phyloP scores from a whole-genome alignment of 2,797 vertebrate species.

The Notamacropus eugenii region DNA sequence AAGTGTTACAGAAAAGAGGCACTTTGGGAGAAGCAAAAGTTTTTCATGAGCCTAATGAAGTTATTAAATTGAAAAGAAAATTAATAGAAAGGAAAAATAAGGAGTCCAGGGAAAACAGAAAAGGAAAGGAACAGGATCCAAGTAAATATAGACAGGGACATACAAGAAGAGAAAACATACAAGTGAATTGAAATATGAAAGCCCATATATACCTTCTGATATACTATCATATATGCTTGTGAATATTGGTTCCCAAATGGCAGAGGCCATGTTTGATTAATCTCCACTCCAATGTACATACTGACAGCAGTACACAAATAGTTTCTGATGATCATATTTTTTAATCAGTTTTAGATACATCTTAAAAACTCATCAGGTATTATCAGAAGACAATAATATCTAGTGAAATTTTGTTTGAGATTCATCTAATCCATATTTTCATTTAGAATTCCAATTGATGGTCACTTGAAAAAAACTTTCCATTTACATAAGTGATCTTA shows the following conservation, averaged over 20 bases:
- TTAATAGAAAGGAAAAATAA: background rate
- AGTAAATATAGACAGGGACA: background rate
- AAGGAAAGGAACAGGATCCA: background rate
- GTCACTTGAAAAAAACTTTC: background rate
- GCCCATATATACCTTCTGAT: background rate
- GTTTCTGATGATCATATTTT: background rate
- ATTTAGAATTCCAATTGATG: background rate
- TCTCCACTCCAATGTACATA: background rate
- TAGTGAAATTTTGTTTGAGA: background rate
- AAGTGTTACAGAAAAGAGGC: background rate
- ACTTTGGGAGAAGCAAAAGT: background rate
- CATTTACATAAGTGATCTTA: background rate
- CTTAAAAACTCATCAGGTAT: background rate
- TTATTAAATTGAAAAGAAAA: too few species aligned
- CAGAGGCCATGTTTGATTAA: background rate
- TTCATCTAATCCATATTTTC: background rate
- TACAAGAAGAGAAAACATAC: background rate
- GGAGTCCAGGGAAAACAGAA: background rate
- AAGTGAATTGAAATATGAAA: background rate
- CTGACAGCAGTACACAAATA: background rate
- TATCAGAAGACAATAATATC: background rate
- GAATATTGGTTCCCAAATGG: background rate
- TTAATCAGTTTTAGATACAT: background rate
- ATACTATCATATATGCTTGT: background rate
- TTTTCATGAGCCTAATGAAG: too few species aligned